phyloP scores from a whole-genome alignment of 2,113 vertebrate genomes.

The Ailuropoda melanoleuca region DNA sequence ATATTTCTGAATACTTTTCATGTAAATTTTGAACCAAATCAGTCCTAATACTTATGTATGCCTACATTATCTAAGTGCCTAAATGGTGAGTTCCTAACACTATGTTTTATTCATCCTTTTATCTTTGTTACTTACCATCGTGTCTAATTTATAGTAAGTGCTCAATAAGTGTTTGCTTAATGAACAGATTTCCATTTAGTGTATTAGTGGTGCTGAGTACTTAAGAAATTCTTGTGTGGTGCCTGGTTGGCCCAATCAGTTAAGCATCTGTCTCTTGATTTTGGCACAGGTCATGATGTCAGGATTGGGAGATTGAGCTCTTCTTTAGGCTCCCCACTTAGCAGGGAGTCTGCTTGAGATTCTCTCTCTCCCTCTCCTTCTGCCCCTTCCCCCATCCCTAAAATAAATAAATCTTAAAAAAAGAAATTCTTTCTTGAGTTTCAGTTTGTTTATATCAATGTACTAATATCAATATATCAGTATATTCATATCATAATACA shows the following conservation, averaged over 20 bases:
- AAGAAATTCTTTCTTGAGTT: neutral
- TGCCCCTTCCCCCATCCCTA: neutral
- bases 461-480: neutral
- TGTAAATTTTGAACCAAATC: conserved; percentile 18
- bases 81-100: neutral
- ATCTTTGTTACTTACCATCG: neutral
- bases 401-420: neutral
- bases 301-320: neutral
- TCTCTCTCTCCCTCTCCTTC: neutral
- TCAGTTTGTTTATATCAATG: neutral
- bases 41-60: neutral
- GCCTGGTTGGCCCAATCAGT: neutral
- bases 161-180: neutral
- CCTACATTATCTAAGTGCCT: neutral
- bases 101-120: conserved; percentile 5
- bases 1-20: neutral
- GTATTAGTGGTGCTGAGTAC: neutral
- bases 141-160: conserved; percentile 34
- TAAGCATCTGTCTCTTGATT: neutral
- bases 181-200: conserved; percentile 37
- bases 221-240: neutral
- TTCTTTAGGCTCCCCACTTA: neutral
- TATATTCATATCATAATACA: neutral
- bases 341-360: neutral
- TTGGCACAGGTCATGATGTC: neutral